Percentiles rank a stretch among this genome's conserved stretches.
These are phyloP conservation scores for Nymphalis c-album DNA, from an alignment of 2,888 invertebrate species.

Conservation along the genomic window DNA sequence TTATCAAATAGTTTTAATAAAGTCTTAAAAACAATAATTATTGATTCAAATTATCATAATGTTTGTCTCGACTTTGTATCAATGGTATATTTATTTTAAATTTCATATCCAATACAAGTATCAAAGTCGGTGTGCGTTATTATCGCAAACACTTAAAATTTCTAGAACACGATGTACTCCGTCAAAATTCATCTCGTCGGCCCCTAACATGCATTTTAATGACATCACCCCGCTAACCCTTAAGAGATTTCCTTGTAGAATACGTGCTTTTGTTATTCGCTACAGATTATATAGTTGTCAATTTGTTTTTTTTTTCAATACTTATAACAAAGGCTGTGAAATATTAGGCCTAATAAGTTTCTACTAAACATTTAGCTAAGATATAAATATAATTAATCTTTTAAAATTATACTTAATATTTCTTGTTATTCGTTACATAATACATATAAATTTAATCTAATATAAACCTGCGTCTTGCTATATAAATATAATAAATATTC, in stretches of 20 bases:
- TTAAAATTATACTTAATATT: too few relatives aligned
- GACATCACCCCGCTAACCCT: slow-evolving; percentile 66
- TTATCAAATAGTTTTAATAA: too few relatives aligned
- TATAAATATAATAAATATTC: neutral
- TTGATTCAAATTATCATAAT: too few relatives aligned
- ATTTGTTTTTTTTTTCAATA: neutral
- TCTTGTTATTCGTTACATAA: too few relatives aligned
- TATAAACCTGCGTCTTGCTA: too few relatives aligned
- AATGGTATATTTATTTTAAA: too few relatives aligned
- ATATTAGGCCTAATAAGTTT: neutral
- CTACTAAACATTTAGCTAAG: neutral
- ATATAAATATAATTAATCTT: neutral
- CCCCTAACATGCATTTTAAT: slow-evolving; percentile 68
- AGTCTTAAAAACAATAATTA: too few relatives aligned
- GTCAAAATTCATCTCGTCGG: slow-evolving; percentile 51
- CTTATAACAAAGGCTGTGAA: neutral
- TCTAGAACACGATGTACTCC: slow-evolving; percentile 51
- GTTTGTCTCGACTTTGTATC: too few relatives aligned
- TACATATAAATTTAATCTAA: too few relatives aligned
- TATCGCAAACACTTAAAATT: slow-evolving; percentile 14
- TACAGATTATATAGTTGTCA: slow-evolving; percentile 15
- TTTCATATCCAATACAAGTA: neutral
- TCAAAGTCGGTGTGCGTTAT: slow-evolving; percentile 1
- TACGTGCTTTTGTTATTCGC: slow-evolving; percentile 49
- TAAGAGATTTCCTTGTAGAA: slow-evolving; percentile 48